Percentiles rank a stretch among this genome's conserved stretches.
These are phyloP conservation scores for Pristiophorus japonicus DNA, from an alignment of 2,113 vertebrate genomes.

Conservation along the genomic window DNA sequence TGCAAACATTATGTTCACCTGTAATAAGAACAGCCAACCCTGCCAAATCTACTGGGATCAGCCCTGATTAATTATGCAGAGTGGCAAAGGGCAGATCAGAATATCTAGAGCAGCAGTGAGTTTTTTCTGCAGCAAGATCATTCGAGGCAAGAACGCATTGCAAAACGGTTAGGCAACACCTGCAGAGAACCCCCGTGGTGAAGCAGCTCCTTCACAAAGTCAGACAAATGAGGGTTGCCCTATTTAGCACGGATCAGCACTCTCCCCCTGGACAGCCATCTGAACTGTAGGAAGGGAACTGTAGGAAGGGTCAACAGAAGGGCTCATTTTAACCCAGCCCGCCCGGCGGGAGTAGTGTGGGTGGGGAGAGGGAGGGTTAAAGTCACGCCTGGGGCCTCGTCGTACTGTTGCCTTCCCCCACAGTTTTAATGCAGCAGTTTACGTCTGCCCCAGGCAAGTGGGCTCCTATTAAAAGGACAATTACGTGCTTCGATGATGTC, in stretches of 20 bases:
- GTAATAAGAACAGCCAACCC: constrained; percentile 16
- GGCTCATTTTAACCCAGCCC: background rate
- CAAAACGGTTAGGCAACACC: too few species aligned
- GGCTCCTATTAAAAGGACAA: background rate
- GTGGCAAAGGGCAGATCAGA: constrained; percentile 10
- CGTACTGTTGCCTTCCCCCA: background rate
- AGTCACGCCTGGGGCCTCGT: background rate
- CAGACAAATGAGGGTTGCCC: background rate
- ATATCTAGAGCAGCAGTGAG: background rate
- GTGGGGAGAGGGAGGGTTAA: background rate
- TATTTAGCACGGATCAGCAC: background rate
- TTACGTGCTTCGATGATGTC: background rate
- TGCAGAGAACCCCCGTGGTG: background rate
- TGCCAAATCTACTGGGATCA: constrained; percentile 13
- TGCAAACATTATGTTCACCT: constrained; percentile 31
- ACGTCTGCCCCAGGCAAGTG: background rate
- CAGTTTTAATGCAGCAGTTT: background rate
- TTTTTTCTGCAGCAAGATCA: background rate
- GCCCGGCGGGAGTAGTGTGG: background rate
- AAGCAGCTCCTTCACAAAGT: constrained; percentile 22
- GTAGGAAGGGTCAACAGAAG: background rate
- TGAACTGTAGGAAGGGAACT: background rate
- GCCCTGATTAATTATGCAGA: constrained; percentile 29
- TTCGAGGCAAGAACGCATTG: background rate
- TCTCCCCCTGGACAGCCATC: background rate